phyloP scores from a whole-genome alignment of 2,797 vertebrate genomes.

The Percopsis omiscomaycus region DNA sequence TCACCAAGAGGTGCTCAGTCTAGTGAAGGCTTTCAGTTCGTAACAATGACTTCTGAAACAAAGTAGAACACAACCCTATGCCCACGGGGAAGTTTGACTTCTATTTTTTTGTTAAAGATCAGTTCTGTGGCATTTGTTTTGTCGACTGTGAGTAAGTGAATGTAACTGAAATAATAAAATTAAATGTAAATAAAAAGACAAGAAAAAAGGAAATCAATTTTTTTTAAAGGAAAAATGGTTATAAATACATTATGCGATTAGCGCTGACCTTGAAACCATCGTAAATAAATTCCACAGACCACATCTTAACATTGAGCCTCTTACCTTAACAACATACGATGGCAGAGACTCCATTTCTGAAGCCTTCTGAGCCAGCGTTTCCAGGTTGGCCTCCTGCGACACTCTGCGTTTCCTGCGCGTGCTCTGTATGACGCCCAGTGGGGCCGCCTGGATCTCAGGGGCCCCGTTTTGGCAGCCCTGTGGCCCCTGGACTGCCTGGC shows the following conservation, averaged over 20 bases:
- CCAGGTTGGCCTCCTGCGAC: conserved; percentile 94
- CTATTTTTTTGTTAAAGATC: conserved; percentile 18
- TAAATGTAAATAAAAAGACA: background rate
- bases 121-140: conserved; percentile 12
- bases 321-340: conserved; percentile 71
- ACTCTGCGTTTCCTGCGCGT: conserved; percentile 86
- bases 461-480: conserved; percentile 58
- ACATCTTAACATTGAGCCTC: background rate
- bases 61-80: conserved; percentile 25
- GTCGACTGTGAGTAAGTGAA: background rate
- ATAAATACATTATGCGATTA: background rate
- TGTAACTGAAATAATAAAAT: background rate
- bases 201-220: background rate
- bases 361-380: conserved; percentile 95
- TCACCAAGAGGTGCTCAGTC: conserved; percentile 26
- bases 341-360: conserved; percentile 92
- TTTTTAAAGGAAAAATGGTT: background rate
- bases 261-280: background rate
- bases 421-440: conserved; percentile 92
- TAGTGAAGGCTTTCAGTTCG: conserved; percentile 15
- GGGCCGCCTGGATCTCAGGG: conserved; percentile 78
- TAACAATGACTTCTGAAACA: conserved; percentile 12
- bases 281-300: no score
- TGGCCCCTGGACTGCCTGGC: conserved; percentile 41
- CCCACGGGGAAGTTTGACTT: background rate